phyloP scores from a whole-genome alignment of 1,140 invertebrate species.

The Ptiloglossa arizonensis region DNA sequence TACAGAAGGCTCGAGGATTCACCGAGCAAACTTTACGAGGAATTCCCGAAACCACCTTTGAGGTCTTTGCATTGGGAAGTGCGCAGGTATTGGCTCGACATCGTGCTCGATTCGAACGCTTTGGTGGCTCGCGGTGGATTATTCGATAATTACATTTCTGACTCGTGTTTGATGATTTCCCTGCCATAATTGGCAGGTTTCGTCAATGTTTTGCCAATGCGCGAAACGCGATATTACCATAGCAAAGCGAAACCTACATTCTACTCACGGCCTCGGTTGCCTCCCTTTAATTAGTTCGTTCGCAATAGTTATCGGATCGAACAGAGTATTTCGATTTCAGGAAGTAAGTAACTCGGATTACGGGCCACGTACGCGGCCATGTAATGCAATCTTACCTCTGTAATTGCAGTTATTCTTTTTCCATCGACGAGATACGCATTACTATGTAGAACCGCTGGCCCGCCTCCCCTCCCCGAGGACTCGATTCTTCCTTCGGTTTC shows the following conservation, averaged over 20 bases:
- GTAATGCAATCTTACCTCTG: no score
- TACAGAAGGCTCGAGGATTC: conserved; percentile 64
- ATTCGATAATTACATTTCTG: neutral
- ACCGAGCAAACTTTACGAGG: conserved; percentile 72
- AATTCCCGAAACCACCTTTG: conserved; percentile 83
- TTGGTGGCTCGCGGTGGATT: neutral
- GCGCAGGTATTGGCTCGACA: conserved; percentile 64
- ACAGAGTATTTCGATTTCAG: no score
- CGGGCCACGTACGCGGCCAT: no score
- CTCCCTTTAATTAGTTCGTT: conserved; percentile 10
- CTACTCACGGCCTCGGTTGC: neutral
- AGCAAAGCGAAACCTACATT: neutral
- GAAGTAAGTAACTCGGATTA: no score
- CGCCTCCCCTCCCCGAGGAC: no score
- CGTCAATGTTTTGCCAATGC: neutral
- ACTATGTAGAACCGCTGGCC: no score
- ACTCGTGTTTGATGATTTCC: neutral
- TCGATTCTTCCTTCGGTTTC: no score
- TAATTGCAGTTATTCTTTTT: no score
- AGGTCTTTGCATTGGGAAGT: conserved; percentile 85
- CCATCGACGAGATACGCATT: no score
- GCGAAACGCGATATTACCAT: neutral
- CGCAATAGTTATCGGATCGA: no score
- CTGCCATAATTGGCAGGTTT: neutral
- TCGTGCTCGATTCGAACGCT: neutral